Conservation (phyloP, 2,113 vertebrate genomes). For the Trogon surrucura region DNA sequence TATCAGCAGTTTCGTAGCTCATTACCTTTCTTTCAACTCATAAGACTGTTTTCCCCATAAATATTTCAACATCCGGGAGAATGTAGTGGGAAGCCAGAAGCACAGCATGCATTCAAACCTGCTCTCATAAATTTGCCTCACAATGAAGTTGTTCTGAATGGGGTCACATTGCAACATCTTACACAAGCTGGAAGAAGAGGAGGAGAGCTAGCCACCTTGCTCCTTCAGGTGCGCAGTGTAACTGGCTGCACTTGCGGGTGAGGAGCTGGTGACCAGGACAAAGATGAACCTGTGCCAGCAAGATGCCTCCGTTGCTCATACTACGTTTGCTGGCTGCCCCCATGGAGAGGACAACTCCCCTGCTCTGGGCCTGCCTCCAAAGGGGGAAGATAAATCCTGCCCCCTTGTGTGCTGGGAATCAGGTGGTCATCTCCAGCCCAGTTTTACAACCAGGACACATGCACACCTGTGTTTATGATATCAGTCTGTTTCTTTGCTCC, state of each 20-base stretch:
- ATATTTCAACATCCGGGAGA: conserved; percentile 12
- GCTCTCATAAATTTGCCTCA: neutral
- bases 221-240: neutral
- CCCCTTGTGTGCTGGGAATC: neutral
- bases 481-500: neutral
- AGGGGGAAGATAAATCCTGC: neutral
- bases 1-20: neutral
- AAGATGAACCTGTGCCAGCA: neutral
- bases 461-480: neutral
- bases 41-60: neutral
- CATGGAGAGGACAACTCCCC: neutral
- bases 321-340: rapidly evolving
- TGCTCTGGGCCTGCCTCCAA: neutral
- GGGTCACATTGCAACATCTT: neutral
- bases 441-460: neutral
- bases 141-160: neutral
- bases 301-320: neutral
- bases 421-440: neutral
- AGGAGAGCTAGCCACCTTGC: neutral
- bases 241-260: neutral
- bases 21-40: neutral
- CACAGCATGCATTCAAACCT: neutral
- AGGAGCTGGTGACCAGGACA: neutral
- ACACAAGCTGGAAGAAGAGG: neutral
- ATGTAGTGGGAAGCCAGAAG: neutral